Conservation (phyloP, 2,888 invertebrate genomes). For the Drosophila differens region DNA sequence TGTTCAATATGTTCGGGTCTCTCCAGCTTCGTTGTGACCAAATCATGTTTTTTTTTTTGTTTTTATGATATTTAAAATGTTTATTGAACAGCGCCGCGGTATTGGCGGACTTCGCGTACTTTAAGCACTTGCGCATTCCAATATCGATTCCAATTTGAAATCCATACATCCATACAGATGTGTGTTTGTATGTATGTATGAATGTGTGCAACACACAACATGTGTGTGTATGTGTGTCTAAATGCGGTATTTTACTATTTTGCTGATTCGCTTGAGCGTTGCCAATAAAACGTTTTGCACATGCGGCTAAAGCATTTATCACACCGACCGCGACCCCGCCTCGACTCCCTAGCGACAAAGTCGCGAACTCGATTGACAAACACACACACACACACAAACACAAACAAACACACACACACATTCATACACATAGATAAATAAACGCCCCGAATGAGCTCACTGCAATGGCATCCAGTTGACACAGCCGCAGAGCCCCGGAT, state of each 20-base stretch:
- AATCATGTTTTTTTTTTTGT: not conserved
- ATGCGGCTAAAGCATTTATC: conserved; percentile 67
- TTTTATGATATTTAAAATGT: conserved; percentile 54
- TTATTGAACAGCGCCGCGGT: conserved; percentile 46
- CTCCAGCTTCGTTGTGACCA: not conserved
- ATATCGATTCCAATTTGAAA: conserved; percentile 47
- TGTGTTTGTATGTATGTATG: conserved; percentile 2
- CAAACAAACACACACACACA: conserved; percentile 30
- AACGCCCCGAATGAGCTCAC: conserved; percentile 74
- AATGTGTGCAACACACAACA: not conserved
- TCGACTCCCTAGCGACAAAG: conserved; percentile 56
- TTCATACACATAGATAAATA: conserved; percentile 9
- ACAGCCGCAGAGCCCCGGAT: conserved; percentile 51
- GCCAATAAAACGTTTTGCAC: conserved; percentile 68
- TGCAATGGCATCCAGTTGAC: conserved; percentile 81
- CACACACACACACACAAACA: conserved; percentile 44
- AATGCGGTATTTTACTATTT: conserved; percentile 31
- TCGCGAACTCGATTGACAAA: conserved; percentile 70
- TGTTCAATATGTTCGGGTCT: not conserved
- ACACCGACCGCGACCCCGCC: conserved; percentile 4
- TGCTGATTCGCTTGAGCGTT: conserved; percentile 69
- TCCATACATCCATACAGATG: conserved; percentile 25
- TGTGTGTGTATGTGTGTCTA: conserved; percentile 10
- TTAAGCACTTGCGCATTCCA: conserved; percentile 44
- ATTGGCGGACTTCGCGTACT: conserved; percentile 3